A percentile compares a stretch with the other conserved stretches of the same genome.
These are phyloP conservation scores for Dasysyrphus albostriatus DNA, from an alignment of 2,888 invertebrate genomes.

Conservation along the genomic window DNA sequence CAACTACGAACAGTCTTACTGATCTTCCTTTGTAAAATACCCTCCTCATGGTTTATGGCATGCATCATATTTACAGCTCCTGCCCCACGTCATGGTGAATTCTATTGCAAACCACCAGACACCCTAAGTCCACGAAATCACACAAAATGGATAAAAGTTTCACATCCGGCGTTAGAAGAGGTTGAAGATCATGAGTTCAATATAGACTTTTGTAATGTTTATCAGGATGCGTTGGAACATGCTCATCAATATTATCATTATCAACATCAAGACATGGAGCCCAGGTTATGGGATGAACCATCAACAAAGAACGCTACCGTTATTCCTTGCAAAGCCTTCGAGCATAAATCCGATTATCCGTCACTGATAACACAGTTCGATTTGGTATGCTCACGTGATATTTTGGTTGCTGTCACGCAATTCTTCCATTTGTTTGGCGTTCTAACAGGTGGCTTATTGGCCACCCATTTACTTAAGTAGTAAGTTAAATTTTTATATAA, in stretches of 20 bases:
- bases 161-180: slow-evolving; percentile 83
- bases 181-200: slow-evolving; percentile 82
- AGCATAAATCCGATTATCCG: slow-evolving; percentile 81
- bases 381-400: slow-evolving; percentile 84
- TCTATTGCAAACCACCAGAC: slow-evolving; percentile 84
- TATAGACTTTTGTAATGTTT: slow-evolving; percentile 84
- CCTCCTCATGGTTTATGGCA: slow-evolving; percentile 85
- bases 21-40: slow-evolving; percentile 84
- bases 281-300: slow-evolving; percentile 81
- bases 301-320: slow-evolving; percentile 80
- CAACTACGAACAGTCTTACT: slow-evolving; percentile 83
- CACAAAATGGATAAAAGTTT: slow-evolving; percentile 83
- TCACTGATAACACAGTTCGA: slow-evolving; percentile 84
- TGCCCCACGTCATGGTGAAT: slow-evolving; percentile 83
- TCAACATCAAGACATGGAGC: slow-evolving; percentile 79
- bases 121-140: slow-evolving; percentile 80
- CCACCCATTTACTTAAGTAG: slow-evolving; percentile 83
- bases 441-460: slow-evolving; percentile 84
- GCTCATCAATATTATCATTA: slow-evolving; percentile 82
- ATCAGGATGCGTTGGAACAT: slow-evolving; percentile 82
- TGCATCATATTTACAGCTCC: slow-evolving; percentile 85
- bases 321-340: slow-evolving; percentile 83
- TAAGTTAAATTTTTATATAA: slow-evolving; percentile 77
- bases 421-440: slow-evolving; percentile 85
- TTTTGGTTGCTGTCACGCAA: slow-evolving; percentile 84